phyloP scores from a whole-genome alignment of 2,888 invertebrate genomes.

The Cantharis flavilabris region DNA sequence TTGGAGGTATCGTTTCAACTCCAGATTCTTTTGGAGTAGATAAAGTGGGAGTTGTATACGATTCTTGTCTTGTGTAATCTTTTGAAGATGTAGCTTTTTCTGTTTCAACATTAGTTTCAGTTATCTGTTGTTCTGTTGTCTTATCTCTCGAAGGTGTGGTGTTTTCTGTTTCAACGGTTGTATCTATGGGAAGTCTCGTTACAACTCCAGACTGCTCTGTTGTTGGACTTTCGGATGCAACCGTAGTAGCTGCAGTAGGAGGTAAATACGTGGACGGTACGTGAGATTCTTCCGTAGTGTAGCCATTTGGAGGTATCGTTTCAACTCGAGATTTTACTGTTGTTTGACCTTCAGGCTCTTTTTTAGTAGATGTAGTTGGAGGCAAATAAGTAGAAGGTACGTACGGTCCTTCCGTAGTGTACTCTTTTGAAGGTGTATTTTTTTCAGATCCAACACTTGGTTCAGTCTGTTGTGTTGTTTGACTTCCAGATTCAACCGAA shows the following conservation, averaged over 20 bases:
- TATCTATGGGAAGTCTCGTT: neutral
- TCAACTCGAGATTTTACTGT: too few relatives aligned
- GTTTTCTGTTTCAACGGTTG: neutral
- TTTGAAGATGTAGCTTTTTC: neutral
- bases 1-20: neutral
- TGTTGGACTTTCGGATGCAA: neutral
- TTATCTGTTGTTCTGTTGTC: neutral
- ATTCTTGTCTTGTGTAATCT: neutral
- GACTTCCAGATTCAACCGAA: neutral
- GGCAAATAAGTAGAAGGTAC: neutral
- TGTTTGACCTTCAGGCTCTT: neutral
- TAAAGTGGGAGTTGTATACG: neutral
- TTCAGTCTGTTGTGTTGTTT: neutral
- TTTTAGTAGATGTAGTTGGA: neutral
- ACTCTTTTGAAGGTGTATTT: neutral
- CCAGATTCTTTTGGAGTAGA: neutral
- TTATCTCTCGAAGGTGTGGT: neutral
- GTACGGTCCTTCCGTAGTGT: neutral
- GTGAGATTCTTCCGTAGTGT: neutral
- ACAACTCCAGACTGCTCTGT: neutral
- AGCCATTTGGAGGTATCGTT: neutral
- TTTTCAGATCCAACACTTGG: neutral
- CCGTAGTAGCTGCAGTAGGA: neutral
- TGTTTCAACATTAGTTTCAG: neutral
- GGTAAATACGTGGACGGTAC: neutral